These are phyloP conservation scores for Pseudonaja textilis DNA, from an alignment of 2,113 vertebrate genomes.

Conservation along the genomic window DNA sequence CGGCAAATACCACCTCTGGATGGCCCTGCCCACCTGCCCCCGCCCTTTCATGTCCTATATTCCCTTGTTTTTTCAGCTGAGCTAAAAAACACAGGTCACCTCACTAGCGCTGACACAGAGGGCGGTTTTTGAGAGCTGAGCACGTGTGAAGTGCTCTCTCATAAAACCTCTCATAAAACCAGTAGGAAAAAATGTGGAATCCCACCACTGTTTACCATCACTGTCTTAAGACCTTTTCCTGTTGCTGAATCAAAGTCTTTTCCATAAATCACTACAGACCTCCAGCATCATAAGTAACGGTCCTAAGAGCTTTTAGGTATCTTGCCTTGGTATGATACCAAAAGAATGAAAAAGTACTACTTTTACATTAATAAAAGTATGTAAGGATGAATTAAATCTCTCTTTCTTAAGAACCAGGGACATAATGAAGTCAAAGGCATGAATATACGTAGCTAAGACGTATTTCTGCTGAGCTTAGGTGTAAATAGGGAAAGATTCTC, in stretches of 20 bases:
- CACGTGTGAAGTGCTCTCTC: too few relatives aligned
- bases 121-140: too few relatives aligned
- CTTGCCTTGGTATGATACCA: neutral
- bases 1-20: too few relatives aligned
- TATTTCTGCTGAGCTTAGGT: neutral
- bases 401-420: neutral
- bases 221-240: neutral
- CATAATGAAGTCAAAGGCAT: neutral
- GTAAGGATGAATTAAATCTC: neutral
- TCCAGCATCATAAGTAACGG: neutral
- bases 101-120: too few relatives aligned
- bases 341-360: neutral
- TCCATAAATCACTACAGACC: neutral
- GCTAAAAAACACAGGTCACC: too few relatives aligned
- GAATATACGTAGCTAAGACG: neutral
- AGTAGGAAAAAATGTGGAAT: too few relatives aligned
- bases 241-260: neutral
- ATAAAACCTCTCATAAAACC: too few relatives aligned
- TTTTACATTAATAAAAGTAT: neutral
- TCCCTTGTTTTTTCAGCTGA: too few relatives aligned
- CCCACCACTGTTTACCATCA: neutral
- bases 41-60: too few relatives aligned
- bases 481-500: too few relatives aligned
- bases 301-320: neutral
- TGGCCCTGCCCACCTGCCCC: too few relatives aligned